phyloP scores from a whole-genome alignment of 2,888 invertebrate genomes.

The Ypsolopha sequella region DNA sequence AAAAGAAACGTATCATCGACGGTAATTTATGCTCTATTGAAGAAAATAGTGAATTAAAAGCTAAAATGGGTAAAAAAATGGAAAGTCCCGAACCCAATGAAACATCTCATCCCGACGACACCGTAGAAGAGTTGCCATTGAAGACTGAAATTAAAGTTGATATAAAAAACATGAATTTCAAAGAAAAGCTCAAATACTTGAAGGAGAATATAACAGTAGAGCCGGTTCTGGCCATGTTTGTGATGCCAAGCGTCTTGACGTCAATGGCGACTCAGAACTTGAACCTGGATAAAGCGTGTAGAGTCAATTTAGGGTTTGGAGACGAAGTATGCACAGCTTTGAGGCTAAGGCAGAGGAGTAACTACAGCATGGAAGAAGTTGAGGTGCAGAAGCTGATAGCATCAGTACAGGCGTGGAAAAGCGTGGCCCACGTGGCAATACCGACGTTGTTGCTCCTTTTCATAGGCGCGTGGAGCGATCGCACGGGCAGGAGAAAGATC shows the following conservation, averaged over 20 bases:
- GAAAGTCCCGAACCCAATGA: constrained; percentile 25
- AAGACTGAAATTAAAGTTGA: constrained; percentile 31
- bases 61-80: neutral
- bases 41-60: no score
- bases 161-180: constrained; percentile 36
- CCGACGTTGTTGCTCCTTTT: constrained; percentile 69
- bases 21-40: no score
- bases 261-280: constrained; percentile 85
- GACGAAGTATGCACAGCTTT: constrained; percentile 80
- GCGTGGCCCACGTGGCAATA: constrained; percentile 62
- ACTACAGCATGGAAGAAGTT: constrained; percentile 75
- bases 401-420: constrained; percentile 67
- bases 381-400: constrained; percentile 73
- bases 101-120: constrained; percentile 25
- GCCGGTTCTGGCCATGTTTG: constrained; percentile 74
- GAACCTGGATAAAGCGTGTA: constrained; percentile 87
- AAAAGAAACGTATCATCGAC: no score
- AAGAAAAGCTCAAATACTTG: constrained; percentile 57
- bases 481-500: constrained; percentile 68
- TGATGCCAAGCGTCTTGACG: constrained; percentile 75
- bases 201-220: constrained; percentile 75
- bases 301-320: constrained; percentile 80
- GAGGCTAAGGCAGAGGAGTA: constrained; percentile 75
- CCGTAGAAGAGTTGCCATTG: constrained; percentile 21
- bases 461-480: constrained; percentile 75